Evolutionary conservation across 1,140 invertebrate genomes (phyloP), one percentile per base, ranked within the genome.

Genomic region (Heterodera schachtii): DNA sequence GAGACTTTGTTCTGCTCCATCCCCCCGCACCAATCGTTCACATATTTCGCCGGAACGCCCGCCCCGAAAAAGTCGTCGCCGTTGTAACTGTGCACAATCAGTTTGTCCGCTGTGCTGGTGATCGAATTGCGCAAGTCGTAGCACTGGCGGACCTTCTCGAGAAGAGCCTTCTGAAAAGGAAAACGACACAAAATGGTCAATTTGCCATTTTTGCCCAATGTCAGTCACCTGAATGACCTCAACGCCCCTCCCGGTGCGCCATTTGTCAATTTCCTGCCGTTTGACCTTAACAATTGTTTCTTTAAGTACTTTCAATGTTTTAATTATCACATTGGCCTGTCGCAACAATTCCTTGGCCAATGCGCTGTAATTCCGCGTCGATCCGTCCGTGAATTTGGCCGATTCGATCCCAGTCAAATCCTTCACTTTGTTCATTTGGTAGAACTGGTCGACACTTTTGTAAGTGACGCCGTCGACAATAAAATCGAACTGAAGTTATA

Each of bases 11-110:
- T 81, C 73, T 85, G 79, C 49, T 84, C 67, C 41, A 85, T 64
- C 60, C 84, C 81, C 21, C 57, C 46, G 31, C 83, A 60, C 84
- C 84, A 85, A 43, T 85, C 84, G 49, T 80, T 86, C 31, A 85
- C 85, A 44, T 84, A 84, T 75, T 84, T 84, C 7, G 76, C 78
- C 21, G 83, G 83, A 46, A 66, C 80, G 3, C 86, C 86, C 31
- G 86, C 79, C 46, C 83, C 86, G 57, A 86, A 86, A 21, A 86
- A 87, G 49, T 81, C 84, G 60, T 86, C 86, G n/a, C 75, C 78
- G 19, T 75, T 76, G 67, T 73, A 86, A 21, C 77, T 67, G 74
- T 86, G 86, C 41, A 86, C 86, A 73, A 86, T 86, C 52, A 86
- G 75, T 49, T 87, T 84, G 52, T 85, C 83, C 1, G 81, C 86